Percentiles rank a stretch among this genome's conserved stretches.
Conservation (phyloP, 35 echinoderm and acorn worm genomes). For the Heliocidaris tuberculata region DNA sequence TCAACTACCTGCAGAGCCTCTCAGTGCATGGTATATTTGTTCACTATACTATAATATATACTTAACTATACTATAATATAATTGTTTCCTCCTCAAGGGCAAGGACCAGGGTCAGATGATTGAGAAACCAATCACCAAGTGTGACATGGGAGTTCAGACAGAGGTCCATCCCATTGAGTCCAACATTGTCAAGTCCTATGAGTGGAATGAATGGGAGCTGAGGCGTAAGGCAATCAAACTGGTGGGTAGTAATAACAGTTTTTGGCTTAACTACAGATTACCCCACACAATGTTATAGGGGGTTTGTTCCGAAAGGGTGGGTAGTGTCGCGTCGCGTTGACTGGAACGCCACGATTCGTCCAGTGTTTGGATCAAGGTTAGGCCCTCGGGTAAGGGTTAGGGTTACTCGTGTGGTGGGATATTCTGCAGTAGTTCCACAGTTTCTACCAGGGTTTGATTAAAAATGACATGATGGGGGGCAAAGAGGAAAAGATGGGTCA, state of each 20-base stretch:
- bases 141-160: conserved; percentile 92
- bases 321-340: too few species aligned
- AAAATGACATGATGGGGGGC: too few species aligned
- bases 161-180: conserved; percentile 94
- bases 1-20: too few species aligned
- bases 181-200: conserved; percentile 99
- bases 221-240: conserved; percentile 95
- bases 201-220: conserved; percentile 99
- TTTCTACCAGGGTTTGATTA: too few species aligned
- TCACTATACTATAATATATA: neutral
- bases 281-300: too few species aligned
- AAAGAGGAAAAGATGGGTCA: too few species aligned
- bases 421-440: too few species aligned
- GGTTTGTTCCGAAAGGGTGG: too few species aligned
- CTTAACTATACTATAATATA: neutral
- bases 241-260: conserved; percentile 51
- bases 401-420: too few species aligned
- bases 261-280: neutral
- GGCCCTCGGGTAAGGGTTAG: neutral
- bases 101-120: conserved; percentile 98
- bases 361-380: neutral
- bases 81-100: conserved; percentile 55
- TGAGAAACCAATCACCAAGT: conserved; percentile 98
- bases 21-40: too few species aligned
- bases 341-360: too few species aligned